A percentile compares a stretch with the other conserved stretches of the same genome.
These are phyloP conservation scores for Elephantulus edwardii DNA, from an alignment of 2,113 vertebrate genomes.

Conservation along the genomic window DNA sequence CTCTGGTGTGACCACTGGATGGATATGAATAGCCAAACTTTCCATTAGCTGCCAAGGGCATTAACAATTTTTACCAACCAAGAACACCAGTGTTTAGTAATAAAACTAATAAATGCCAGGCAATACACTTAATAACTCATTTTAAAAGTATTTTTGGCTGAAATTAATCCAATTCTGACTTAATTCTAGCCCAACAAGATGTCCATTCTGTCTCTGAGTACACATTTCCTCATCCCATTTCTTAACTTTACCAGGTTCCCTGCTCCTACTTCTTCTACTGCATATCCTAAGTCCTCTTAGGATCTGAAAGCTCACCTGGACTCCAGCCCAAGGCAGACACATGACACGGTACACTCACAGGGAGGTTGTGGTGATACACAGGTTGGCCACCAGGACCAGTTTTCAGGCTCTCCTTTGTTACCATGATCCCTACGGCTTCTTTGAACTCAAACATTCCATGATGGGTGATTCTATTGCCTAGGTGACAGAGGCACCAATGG, in stretches of 20 bases:
- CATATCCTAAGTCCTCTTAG: neutral
- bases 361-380: neutral
- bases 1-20: neutral
- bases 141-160: neutral
- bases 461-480: neutral
- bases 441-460: slow-evolving; percentile 5
- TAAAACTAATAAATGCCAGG: too few species aligned
- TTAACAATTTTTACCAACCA: neutral
- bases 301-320: neutral
- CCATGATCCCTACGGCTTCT: neutral
- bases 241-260: neutral
- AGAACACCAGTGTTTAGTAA: neutral
- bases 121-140: neutral
- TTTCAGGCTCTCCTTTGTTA: neutral
- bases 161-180: neutral
- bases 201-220: neutral
- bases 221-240: neutral
- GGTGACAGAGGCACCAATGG: neutral
- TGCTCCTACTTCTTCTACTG: neutral
- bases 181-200: neutral
- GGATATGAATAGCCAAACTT: neutral
- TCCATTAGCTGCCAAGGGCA: neutral
- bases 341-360: too few species aligned
- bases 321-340: neutral
- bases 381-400: neutral